These are phyloP conservation scores for Triplophysa tibetana DNA, from an alignment of 2,113 vertebrate genomes.

Conservation along the genomic window DNA sequence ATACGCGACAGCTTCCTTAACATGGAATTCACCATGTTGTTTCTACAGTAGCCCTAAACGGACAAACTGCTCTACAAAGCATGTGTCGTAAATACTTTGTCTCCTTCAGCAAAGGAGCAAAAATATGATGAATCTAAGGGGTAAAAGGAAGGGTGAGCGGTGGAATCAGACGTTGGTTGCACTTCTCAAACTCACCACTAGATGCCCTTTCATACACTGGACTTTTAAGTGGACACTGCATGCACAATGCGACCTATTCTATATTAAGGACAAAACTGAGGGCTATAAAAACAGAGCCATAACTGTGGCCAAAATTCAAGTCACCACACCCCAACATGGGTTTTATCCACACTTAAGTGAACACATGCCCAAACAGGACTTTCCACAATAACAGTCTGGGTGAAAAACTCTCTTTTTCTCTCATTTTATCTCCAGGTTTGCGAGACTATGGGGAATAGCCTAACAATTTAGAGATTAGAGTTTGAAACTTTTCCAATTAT, in stretches of 20 bases:
- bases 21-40: too few relatives aligned
- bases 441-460: background rate
- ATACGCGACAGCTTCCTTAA: too few relatives aligned
- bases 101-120: too few relatives aligned
- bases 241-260: background rate
- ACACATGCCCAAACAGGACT: background rate
- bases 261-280: background rate
- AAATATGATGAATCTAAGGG: too few relatives aligned
- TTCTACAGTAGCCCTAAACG: too few relatives aligned
- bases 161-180: too few relatives aligned
- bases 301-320: background rate
- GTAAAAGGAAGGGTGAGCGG: too few relatives aligned
- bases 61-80: too few relatives aligned
- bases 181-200: too few relatives aligned
- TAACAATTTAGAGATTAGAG: background rate
- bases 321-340: slow-evolving; percentile 24
- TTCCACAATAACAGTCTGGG: slow-evolving; percentile 13
- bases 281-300: background rate
- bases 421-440: background rate
- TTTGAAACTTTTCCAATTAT: background rate
- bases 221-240: background rate
- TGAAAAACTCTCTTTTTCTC: slow-evolving; percentile 20
- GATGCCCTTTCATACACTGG: too few relatives aligned
- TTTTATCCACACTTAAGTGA: background rate
- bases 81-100: too few relatives aligned